Evolutionary conservation across 2,797 vertebrate species (phyloP).

Genomic region (Pempheris klunzingeri): DNA sequence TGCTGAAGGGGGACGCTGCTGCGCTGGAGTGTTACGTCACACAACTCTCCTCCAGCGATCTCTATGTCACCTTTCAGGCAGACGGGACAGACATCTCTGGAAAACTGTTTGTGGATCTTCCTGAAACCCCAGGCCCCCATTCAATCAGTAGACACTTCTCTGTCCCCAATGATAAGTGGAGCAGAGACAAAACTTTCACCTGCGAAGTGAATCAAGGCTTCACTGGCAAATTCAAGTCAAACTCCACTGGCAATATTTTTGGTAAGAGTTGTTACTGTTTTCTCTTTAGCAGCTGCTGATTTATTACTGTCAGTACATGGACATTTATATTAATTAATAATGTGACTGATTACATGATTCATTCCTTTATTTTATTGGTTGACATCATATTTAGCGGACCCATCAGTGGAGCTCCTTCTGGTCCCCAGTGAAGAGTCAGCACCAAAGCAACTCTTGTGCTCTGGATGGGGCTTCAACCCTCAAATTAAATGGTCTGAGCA

Average conservation of each 20-base stretch:
- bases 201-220: constrained; percentile 73
- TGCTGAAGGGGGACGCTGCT: constrained; percentile 20
- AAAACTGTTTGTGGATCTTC: constrained; percentile 49
- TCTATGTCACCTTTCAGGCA: constrained; percentile 69
- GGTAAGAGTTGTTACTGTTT: constrained; percentile 55
- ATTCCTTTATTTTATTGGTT: background rate
- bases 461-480: constrained; percentile 69
- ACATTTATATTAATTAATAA: background rate
- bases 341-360: background rate
- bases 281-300: background rate
- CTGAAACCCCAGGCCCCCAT: constrained; percentile 31
- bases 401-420: constrained; percentile 66
- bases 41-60: constrained; percentile 58
- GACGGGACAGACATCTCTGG: background rate
- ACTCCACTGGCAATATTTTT: constrained; percentile 56
- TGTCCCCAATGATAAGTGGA: constrained; percentile 12
- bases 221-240: constrained; percentile 17
- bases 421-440: constrained; percentile 36
- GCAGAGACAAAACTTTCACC: constrained; percentile 18
- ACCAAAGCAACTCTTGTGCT: constrained; percentile 68
- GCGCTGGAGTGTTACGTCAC: constrained; percentile 74
- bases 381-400: constrained; percentile 49
- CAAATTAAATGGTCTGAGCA: constrained; percentile 68
- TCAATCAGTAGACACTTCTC: constrained; percentile 57
- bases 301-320: background rate